A percentile compares a stretch with the other conserved stretches of the same genome.
Conservation (phyloP, 2,797 vertebrate species). For the Balearica regulorum region DNA sequence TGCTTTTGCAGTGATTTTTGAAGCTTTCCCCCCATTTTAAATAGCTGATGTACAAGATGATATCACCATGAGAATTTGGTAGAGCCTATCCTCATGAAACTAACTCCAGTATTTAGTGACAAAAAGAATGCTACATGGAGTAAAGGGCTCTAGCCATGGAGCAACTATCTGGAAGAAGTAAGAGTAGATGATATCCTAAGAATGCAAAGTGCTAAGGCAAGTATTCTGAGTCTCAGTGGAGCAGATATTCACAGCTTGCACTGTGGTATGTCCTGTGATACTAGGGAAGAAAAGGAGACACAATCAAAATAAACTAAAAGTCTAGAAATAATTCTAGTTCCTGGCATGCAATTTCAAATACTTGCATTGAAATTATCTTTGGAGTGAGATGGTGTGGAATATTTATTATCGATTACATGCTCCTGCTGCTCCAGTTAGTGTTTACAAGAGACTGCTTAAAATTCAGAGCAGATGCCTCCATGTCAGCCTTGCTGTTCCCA, state of each 20-base stretch:
- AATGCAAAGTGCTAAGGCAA: background rate
- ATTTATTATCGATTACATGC: background rate
- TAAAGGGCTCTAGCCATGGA: background rate
- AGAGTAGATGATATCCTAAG: background rate
- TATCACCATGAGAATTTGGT: background rate
- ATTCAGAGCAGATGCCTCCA: background rate
- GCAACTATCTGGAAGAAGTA: background rate
- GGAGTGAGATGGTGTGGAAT: background rate
- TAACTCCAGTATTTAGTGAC: background rate
- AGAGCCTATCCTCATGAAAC: background rate
- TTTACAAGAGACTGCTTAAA: constrained; percentile 20
- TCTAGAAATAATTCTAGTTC: background rate
- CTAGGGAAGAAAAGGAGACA: background rate
- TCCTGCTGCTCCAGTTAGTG: background rate
- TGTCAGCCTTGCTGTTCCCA: background rate
- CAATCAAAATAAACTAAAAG: background rate
- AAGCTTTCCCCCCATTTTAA: background rate
- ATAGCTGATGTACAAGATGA: background rate
- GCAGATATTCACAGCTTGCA: background rate
- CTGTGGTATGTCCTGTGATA: background rate
- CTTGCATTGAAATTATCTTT: background rate
- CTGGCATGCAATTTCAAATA: background rate
- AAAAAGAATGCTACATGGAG: background rate
- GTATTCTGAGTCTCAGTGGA: background rate
- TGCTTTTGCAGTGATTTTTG: background rate